Base-by-base conservation (phyloP, 2,888 invertebrate genomes). In the Meandrusa payeni region DNA sequence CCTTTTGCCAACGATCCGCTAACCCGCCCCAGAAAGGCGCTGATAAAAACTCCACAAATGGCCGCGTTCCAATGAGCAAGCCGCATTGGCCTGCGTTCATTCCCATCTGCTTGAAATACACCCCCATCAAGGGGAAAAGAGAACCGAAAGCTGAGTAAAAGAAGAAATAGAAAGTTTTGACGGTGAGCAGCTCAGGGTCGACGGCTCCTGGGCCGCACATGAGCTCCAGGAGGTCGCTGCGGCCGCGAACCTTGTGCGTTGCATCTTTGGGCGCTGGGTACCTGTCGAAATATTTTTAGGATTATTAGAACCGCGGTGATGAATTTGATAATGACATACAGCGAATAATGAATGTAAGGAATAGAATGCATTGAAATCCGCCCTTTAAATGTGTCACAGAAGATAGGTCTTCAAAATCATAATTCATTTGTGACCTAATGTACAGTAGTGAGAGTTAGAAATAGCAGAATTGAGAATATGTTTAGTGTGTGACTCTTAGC, bases 61-160 rank as follows among this genome's bases (percentile, higher is more conserved):
- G 99, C 49, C 99, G 90, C 58, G 97, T 94, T 13, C 99, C 99
- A 59, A 98, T 95, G n/a, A 97, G 90, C 42, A 96, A 89, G 3
- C 98, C 98, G 67, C 97, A 96, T 75, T 98, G 98, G 9, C 95
- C 94, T 1, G 98, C 96, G 81, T 98, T 98, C 97, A 99, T 98
- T 47, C 98, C 98, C 93, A 99, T 94, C 89, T 99, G 99, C 88
- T 99, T 99, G 90, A 99, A 99, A 87, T 99, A 99, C 29, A 99
- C 97, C 22, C 98, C 99, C 94, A 99, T 96, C 48, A 99, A 88
- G 0, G 99, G 99, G 74, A 99, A 99, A 7, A 99, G 90, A 0
- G 97, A 97, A 3, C 99, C 99, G 75, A 99, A 99, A 1, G 99
- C 98, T 26, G 98, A 97, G 82, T 98, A 99, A 89, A 99, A 99